phyloP scores from a whole-genome alignment of 2,888 invertebrate genomes.

The Kuschelorhynchus macadamiae region DNA sequence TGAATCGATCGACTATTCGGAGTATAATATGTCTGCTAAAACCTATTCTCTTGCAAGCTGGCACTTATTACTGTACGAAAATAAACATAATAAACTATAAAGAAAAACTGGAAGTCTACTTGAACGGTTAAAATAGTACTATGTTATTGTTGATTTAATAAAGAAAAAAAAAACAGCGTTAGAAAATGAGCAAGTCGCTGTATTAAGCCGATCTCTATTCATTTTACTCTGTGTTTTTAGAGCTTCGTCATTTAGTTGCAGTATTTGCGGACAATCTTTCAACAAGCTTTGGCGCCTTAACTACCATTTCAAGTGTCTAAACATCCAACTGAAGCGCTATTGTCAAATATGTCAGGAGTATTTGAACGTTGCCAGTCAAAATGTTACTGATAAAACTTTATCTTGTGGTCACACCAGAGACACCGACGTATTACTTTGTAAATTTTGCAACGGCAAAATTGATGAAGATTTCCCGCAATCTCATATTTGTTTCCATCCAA shows the following conservation, averaged over 20 bases:
- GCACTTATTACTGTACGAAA: too few relatives aligned
- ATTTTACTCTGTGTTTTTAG: constrained; percentile 24
- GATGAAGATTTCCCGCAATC: constrained; percentile 3
- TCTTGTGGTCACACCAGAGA: constrained; percentile 23
- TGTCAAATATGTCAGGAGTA: constrained; percentile 21
- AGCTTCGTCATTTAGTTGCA: constrained; percentile 24
- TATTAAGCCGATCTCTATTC: too few relatives aligned
- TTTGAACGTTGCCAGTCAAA: constrained; percentile 3
- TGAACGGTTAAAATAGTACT: too few relatives aligned
- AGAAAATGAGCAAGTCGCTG: too few relatives aligned
- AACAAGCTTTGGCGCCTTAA: constrained; percentile 25
- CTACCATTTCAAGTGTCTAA: constrained; percentile 22
- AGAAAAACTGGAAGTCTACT: too few relatives aligned
- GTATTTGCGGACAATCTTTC: constrained; percentile 26
- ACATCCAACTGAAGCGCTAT: constrained; percentile 14
- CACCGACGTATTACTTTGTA: constrained; percentile 18
- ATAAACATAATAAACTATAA: too few relatives aligned
- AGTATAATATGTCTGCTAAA: too few relatives aligned
- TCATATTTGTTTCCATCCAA: constrained; percentile 26
- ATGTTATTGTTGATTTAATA: too few relatives aligned
- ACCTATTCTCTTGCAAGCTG: too few relatives aligned
- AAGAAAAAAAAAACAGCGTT: too few relatives aligned
- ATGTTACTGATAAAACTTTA: not conserved
- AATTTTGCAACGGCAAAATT: constrained; percentile 18
- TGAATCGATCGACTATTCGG: too few relatives aligned